phyloP scores from a whole-genome alignment of 2,797 vertebrate species.

The Tragelaphus eurycerus region DNA sequence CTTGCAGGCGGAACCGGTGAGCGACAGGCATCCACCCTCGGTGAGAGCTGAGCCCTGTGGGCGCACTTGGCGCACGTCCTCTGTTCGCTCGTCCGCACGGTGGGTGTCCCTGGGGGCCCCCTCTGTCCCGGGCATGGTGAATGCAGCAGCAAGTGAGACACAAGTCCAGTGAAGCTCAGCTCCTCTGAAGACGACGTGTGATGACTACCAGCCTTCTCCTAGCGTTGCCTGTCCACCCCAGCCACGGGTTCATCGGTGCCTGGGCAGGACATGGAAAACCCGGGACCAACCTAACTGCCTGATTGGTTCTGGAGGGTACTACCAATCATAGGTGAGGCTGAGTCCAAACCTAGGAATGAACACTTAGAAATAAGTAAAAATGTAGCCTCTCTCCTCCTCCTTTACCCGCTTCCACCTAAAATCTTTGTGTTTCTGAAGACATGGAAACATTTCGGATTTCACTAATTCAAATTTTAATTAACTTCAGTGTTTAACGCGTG shows the following conservation, averaged over 20 bases:
- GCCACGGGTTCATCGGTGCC: accelerated
- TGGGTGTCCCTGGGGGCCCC: no score
- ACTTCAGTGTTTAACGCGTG: accelerated
- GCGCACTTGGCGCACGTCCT: accelerated
- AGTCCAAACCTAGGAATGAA: not conserved
- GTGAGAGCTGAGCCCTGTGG: no score
- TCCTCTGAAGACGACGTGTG: accelerated
- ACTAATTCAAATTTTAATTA: not conserved
- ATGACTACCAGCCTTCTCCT: accelerated
- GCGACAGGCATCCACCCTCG: accelerated
- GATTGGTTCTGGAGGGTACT: not conserved
- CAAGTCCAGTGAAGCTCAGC: no score
- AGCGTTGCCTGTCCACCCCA: not conserved
- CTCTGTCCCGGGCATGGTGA: accelerated
- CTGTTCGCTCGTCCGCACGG: accelerated
- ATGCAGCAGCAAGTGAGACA: accelerated
- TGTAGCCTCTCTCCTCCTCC: accelerated
- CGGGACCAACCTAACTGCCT: accelerated
- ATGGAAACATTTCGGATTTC: accelerated
- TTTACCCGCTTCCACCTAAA: accelerated
- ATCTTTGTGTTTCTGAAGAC: not conserved
- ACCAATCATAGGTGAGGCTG: not conserved
- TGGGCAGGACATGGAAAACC: not conserved
- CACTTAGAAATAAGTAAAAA: not conserved
- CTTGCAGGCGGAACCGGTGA: accelerated